These are phyloP conservation scores for Kryphioiulus occultus DNA, from an alignment of 2,888 invertebrate genomes.

Conservation along the genomic window DNA sequence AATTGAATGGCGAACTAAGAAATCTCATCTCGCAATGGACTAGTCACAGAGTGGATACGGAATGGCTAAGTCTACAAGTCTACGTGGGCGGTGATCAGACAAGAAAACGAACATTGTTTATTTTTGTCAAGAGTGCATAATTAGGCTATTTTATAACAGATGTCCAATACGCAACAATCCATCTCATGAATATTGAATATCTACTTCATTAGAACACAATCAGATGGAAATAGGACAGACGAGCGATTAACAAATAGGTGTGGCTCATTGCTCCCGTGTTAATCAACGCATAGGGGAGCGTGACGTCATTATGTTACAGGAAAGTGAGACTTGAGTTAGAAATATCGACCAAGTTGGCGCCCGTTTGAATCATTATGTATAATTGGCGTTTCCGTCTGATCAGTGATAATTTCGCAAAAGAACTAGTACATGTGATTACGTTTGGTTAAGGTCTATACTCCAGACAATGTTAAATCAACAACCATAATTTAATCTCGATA, in stretches of 20 bases:
- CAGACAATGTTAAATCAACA: too few species aligned
- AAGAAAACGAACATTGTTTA: background rate
- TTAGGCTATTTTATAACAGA: background rate
- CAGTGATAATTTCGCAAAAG: too few species aligned
- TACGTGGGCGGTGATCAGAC: background rate
- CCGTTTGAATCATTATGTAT: too few species aligned
- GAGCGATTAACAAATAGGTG: background rate
- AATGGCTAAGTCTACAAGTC: background rate
- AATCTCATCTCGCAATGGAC: slow-evolving; percentile 36
- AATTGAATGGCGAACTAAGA: slow-evolving; percentile 24
- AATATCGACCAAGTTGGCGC: background rate
- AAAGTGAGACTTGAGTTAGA: background rate
- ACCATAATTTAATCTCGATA: too few species aligned
- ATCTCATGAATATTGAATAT: background rate
- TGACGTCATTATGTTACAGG: background rate
- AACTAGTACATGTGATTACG: too few species aligned
- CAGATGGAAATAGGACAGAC: background rate
- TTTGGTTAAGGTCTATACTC: too few species aligned
- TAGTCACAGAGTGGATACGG: background rate
- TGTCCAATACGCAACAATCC: background rate
- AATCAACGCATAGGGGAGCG: background rate
- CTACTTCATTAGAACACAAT: background rate
- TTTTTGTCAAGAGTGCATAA: background rate
- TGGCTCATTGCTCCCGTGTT: background rate
- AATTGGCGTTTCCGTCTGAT: too few species aligned